Conservation (phyloP, 2,888 invertebrate species). For the Nomada goodeniana region DNA sequence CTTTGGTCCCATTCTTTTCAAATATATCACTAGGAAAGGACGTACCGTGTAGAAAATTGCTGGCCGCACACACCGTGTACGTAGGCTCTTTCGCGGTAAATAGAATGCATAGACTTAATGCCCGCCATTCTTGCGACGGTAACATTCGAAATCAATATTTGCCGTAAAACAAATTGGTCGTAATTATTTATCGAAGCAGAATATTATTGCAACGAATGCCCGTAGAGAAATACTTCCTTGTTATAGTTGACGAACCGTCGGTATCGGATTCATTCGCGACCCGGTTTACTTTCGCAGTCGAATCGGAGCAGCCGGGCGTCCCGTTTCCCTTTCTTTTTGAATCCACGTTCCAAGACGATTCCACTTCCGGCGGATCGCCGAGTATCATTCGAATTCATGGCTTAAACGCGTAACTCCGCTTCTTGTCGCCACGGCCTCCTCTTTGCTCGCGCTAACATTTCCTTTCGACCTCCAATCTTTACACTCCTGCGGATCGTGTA, state of each 20-base stretch:
- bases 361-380: slow-evolving; percentile 67
- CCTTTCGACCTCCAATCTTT: not conserved
- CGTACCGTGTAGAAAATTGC: not conserved
- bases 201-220: not conserved
- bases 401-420: slow-evolving; percentile 45
- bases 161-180: too few relatives aligned
- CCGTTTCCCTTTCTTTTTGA: slow-evolving; percentile 60
- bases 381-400: slow-evolving; percentile 46
- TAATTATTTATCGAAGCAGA: not conserved
- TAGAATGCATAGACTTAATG: not conserved
- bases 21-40: not conserved
- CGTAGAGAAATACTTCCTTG: not conserved
- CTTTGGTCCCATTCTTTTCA: slow-evolving; percentile 4
- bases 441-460: not conserved
- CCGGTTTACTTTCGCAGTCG: slow-evolving; percentile 36
- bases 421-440: slow-evolving; percentile 30
- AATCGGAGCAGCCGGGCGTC: slow-evolving; percentile 37
- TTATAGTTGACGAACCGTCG: not conserved
- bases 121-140: not conserved
- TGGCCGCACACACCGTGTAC: too few relatives aligned
- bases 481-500: not conserved
- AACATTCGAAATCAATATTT: too few relatives aligned
- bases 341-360: slow-evolving; percentile 71
- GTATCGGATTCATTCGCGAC: slow-evolving; percentile 18
- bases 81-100: too few relatives aligned